Evolutionary conservation across 2,797 vertebrate species (phyloP), one percentile per base, ranked within the genome.

Genomic region (Apogon talboti): DNA sequence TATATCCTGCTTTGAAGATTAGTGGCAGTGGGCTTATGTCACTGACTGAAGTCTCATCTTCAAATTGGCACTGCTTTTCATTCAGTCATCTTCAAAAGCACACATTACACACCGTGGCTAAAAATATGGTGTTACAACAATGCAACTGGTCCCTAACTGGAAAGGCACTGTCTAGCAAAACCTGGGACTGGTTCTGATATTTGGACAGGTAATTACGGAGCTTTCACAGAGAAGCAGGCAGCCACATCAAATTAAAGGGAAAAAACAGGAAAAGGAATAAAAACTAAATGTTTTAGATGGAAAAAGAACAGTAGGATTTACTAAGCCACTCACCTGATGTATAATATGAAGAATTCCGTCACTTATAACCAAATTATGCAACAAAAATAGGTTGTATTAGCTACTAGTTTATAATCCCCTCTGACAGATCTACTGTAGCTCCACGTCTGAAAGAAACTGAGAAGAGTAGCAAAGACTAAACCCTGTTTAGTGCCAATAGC

Each of bases 1-100:
- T 35, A 48, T 35, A 59, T 54, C 38, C 46, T 16, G 70, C 86
- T 93, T 92, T 91, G 87, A 89, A 88, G 85, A 92, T 91, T 83
- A 91, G 77, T 52, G 66, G 56, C 68, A 77, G 46, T 28, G 19
- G 77, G 86, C 70, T 84, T 69, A 78, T 75, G 81, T 85, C 83
- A 88, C 65, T 7, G 66, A 89, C 82, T 86, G 83, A 87, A 82
- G 81, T 87, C 77, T 47, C 67, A 60, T 80, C 84, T 81, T 90
- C 70, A 90, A 81, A 89, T 79, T 77, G 67, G 12, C 3, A 13
- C 75, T 85, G 82, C 47, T 61, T 88, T 78, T 82, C 73, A 71
- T 76, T 86, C 60, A 77, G 63, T 71, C 83, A 57, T 71, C 84
- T 86, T 91, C 90, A 91, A 90, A 89, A 74, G 86, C 53, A 0